Conservation (phyloP, 2,888 invertebrate genomes). For the Heteromyza rotundicornis region DNA sequence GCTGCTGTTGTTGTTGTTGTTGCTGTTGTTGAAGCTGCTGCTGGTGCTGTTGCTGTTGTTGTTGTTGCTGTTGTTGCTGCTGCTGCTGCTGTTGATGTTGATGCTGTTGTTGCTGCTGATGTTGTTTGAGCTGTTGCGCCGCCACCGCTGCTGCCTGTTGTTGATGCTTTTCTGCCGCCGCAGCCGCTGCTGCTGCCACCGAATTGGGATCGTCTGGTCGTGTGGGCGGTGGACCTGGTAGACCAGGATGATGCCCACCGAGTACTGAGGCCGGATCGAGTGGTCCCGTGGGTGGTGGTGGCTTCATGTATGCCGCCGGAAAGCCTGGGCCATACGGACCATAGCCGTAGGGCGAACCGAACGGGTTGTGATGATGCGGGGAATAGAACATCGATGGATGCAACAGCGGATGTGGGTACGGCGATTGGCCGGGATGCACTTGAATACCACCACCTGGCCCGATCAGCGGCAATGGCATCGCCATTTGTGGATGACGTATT, state of each 20-base stretch:
- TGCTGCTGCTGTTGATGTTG: conserved; percentile 31
- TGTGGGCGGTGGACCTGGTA: conserved; percentile 64
- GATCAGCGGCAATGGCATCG: conserved; percentile 60
- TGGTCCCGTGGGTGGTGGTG: conserved; percentile 59
- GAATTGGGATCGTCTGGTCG: conserved; percentile 65
- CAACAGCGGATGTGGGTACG: conserved; percentile 73
- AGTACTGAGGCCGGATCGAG: conserved; percentile 59
- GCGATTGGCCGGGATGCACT: conserved; percentile 78
- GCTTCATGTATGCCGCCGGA: conserved; percentile 61
- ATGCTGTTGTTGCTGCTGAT: conserved; percentile 34
- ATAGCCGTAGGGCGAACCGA: conserved; percentile 68
- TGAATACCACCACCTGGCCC: conserved; percentile 61
- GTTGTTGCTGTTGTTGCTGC: conserved; percentile 13
- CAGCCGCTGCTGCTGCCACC: conserved; percentile 41
- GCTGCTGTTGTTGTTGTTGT: conserved; percentile 47
- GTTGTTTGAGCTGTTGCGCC: conserved; percentile 38
- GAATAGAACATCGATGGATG: conserved; percentile 75
- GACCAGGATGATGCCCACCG: conserved; percentile 58
- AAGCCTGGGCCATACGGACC: conserved; percentile 64
- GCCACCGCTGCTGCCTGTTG: conserved; percentile 48
- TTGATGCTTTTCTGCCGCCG: conserved; percentile 60
- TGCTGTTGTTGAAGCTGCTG: conserved; percentile 45
- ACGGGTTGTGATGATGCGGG: conserved; percentile 70
- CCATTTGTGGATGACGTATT: conserved; percentile 63
- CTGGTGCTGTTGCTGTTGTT: conserved; percentile 14